Evolutionary conservation across 2,797 vertebrate species (phyloP).

Genomic region (Karalla daura): DNA sequence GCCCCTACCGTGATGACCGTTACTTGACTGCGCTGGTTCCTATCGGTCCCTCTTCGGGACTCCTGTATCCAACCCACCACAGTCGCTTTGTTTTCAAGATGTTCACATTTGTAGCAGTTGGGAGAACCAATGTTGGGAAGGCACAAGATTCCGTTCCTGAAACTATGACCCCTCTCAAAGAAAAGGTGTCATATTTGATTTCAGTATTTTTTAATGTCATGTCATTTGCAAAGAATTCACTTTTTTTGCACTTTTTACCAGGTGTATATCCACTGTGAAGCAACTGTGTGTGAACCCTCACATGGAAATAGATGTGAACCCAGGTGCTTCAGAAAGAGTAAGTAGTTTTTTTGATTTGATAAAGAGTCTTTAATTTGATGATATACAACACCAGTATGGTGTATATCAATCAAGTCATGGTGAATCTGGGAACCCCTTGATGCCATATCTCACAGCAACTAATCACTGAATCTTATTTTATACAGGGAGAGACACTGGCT

Average conservation of each 20-base stretch:
- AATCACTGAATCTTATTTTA: conserved; percentile 15
- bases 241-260: conserved; percentile 42
- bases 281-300: conserved; percentile 67
- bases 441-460: conserved; percentile 5
- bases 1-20: conserved; percentile 71
- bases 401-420: neutral
- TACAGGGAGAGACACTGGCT: conserved; percentile 65
- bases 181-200: conserved; percentile 37
- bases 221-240: neutral
- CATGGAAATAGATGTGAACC: conserved; percentile 60
- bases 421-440: too few relatives aligned
- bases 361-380: neutral
- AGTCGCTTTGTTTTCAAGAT: conserved; percentile 78
- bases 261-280: conserved; percentile 77
- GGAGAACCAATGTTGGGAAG: neutral
- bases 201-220: neutral
- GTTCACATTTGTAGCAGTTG: conserved; percentile 77
- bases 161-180: conserved; percentile 15
- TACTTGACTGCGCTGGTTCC: conserved; percentile 64
- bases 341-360: too few relatives aligned
- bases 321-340: conserved; percentile 71
- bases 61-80: conserved; percentile 68
- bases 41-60: conserved; percentile 44
- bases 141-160: neutral
- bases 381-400: neutral